These are phyloP conservation scores for Dryococelus australis DNA, from an alignment of 2,888 invertebrate species.

Conservation along the genomic window DNA sequence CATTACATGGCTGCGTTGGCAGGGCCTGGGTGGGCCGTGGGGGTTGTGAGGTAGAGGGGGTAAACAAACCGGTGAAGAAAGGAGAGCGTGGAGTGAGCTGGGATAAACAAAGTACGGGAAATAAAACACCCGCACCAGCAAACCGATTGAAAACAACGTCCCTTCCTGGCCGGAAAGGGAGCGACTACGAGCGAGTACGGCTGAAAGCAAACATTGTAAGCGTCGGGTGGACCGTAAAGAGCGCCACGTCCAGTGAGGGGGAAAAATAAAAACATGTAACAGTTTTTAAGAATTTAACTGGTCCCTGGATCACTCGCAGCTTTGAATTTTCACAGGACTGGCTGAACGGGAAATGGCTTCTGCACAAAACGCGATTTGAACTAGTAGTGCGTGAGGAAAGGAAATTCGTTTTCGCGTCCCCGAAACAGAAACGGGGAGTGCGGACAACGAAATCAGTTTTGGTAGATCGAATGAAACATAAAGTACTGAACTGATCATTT, in stretches of 20 bases:
- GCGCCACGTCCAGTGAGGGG: not conserved
- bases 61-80: slow-evolving; percentile 1
- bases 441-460: too few relatives aligned
- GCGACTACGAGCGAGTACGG: not conserved
- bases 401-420: too few relatives aligned
- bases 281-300: not conserved
- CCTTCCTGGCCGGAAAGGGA: not conserved
- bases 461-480: too few relatives aligned
- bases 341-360: not conserved
- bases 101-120: slow-evolving; percentile 18
- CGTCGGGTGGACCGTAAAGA: not conserved
- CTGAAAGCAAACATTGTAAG: slow-evolving; percentile 2
- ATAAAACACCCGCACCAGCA: slow-evolving; percentile 2
- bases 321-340: too few relatives aligned
- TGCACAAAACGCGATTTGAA: not conserved
- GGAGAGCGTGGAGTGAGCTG: slow-evolving; percentile 27
- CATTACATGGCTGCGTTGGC: slow-evolving; percentile 42
- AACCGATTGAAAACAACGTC: slow-evolving; percentile 1
- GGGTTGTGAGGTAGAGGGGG: slow-evolving; percentile 17
- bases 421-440: too few relatives aligned
- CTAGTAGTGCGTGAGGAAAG: not conserved
- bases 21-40: not conserved
- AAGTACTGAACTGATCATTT: too few relatives aligned
- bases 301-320: not conserved
- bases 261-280: not conserved